Evolutionary conservation across 1,140 invertebrate species (phyloP).

Genomic region (Pemphigus obesinymphae): DNA sequence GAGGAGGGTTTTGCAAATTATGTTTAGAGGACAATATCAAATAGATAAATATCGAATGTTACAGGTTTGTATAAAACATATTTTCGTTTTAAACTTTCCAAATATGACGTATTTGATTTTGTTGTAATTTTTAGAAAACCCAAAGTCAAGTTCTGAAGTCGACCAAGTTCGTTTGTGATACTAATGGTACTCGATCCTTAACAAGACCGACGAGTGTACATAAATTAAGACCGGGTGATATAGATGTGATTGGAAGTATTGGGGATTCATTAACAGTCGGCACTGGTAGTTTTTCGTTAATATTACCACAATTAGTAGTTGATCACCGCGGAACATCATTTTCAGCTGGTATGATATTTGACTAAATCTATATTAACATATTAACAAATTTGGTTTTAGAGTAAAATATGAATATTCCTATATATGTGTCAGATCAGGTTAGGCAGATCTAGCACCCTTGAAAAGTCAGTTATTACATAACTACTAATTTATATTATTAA

Average conservation of each 20-base stretch:
- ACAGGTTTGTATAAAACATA: too few relatives aligned
- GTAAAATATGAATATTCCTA: too few relatives aligned
- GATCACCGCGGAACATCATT: conserved; percentile 53
- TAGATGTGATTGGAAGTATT: conserved; percentile 64
- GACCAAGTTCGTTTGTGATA: conserved; percentile 38
- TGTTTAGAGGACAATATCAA: not conserved
- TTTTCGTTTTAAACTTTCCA: too few relatives aligned
- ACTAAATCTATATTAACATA: too few relatives aligned
- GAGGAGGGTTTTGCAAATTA: not conserved
- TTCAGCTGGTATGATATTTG: conserved; percentile 47
- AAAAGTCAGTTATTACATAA: too few relatives aligned
- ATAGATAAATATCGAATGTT: not conserved
- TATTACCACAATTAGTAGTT: conserved; percentile 49
- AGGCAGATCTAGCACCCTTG: too few relatives aligned
- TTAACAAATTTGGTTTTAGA: too few relatives aligned
- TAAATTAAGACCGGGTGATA: conserved; percentile 60
- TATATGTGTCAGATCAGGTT: too few relatives aligned
- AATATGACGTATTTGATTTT: not conserved
- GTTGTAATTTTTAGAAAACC: not conserved
- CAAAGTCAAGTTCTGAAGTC: not conserved
- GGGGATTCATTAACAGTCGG: conserved; percentile 67
- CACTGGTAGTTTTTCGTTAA: conserved; percentile 53
- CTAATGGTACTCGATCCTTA: not conserved
- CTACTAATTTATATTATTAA: too few relatives aligned
- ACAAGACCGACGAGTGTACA: conserved; percentile 55